A percentile compares a stretch with the other conserved stretches of the same genome.
Conservation (phyloP, 2,113 vertebrate species). For the Fukomys damarensis region DNA sequence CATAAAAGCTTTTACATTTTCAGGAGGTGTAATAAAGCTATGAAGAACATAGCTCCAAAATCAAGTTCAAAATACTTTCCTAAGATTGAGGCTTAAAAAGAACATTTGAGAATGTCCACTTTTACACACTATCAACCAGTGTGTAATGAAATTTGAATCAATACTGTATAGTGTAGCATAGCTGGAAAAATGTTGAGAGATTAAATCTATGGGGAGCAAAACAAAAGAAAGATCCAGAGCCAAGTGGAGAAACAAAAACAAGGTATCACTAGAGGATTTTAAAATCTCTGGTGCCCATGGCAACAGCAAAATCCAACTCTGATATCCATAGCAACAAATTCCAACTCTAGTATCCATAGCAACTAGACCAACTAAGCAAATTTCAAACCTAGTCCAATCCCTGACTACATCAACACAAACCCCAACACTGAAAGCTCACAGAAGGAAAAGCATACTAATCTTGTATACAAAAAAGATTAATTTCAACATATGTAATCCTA, state of each 20-base stretch:
- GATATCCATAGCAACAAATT: slow-evolving; percentile 78
- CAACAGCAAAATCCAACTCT: slow-evolving; percentile 69
- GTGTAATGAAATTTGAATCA: slow-evolving; percentile 42
- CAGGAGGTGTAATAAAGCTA: not conserved
- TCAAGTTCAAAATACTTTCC: slow-evolving; percentile 45
- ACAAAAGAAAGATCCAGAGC: slow-evolving; percentile 58
- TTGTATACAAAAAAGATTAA: slow-evolving; percentile 32
- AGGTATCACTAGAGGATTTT: slow-evolving; percentile 69
- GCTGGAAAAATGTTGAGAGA: slow-evolving; percentile 30
- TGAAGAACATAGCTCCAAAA: not conserved
- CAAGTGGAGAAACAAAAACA: slow-evolving; percentile 69
- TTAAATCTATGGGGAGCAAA: slow-evolving; percentile 27
- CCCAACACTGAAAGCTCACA: slow-evolving; percentile 39
- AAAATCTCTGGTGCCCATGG: slow-evolving; percentile 67
- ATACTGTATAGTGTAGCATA: slow-evolving; percentile 13
- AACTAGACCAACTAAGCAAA: slow-evolving; percentile 71
- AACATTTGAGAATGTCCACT: not conserved
- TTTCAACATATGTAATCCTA: not conserved
- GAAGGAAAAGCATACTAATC: slow-evolving; percentile 46
- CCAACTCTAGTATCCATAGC: slow-evolving; percentile 69
- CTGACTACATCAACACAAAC: slow-evolving; percentile 63
- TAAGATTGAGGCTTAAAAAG: not conserved
- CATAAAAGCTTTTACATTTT: not conserved
- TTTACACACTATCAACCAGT: not conserved
- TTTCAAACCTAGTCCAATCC: slow-evolving; percentile 67